Evolutionary conservation across 2,888 invertebrate species (phyloP), one percentile per base, ranked within the genome.

Genomic region (Phlogophora meticulosa): DNA sequence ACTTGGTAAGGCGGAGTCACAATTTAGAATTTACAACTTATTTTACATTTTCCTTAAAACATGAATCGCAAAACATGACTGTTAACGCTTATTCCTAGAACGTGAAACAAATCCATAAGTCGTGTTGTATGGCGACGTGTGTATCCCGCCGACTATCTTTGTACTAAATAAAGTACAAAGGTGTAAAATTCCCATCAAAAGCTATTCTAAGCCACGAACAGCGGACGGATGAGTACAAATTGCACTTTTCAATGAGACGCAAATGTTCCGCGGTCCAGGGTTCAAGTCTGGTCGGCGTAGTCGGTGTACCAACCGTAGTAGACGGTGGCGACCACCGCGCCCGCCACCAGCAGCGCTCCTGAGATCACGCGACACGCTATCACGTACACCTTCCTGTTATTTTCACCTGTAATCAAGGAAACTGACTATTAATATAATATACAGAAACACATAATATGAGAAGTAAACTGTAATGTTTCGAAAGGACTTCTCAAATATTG

Each of bases 371-470:
- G 91, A 48, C 83, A 81, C 58, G 81, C 77, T 63, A 87, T 62
- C 17, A 93, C 84, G 62, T 80, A 74, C 0, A 69, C 75, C 51
- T 88, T 89, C 4, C 81, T 84, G 11, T 84, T 83, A 80, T 94
- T 92, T 77, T 94, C 94, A 72, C 94, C 94, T 94, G 85, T 0
- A 88, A 87, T 43, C 60, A 81, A 55, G 9, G 48, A 51, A n/a
- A 32, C 20, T 10, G 3, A 43, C 1, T 3, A 53, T 59, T 7
- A 40, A 24, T 57, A 40, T 22, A 1, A 49, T 34, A 36, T 24
- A 9, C n/a, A 20, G 4, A n/a, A 5, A 43, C 11, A 36, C n/a
- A n/a, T n/a, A 15, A 7, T n/a, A 4, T 22, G 11, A 7, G 24
- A 24, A 28, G 28, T n/a, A n/a, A n/a, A 28, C 5, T 5, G 28